Conservation (phyloP, 2,113 vertebrate species). For the Cottus gobio region DNA sequence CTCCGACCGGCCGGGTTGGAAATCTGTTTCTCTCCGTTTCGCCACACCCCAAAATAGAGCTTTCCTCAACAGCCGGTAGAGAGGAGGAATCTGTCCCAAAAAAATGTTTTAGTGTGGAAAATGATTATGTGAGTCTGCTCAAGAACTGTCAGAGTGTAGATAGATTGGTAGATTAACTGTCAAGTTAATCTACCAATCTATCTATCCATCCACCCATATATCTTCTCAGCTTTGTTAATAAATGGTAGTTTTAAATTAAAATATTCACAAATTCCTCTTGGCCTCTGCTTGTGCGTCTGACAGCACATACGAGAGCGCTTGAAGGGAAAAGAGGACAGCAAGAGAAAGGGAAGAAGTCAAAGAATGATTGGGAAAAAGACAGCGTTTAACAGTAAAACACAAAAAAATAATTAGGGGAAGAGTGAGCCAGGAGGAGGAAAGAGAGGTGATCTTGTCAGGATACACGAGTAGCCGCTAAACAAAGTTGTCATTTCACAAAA, state of each 20-base stretch:
- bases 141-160: background rate
- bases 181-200: background rate
- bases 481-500: constrained; percentile 64
- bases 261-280: constrained; percentile 29
- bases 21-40: constrained; percentile 12
- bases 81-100: background rate
- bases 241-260: constrained; percentile 10
- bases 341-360: constrained; percentile 33
- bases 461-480: constrained; percentile 41
- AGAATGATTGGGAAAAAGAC: constrained; percentile 13
- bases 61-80: background rate
- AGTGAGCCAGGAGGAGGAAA: constrained; percentile 30
- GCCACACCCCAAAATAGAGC: constrained; percentile 2
- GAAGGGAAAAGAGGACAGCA: constrained; percentile 11
- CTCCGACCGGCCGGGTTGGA: constrained; percentile 13
- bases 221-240: background rate
- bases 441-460: constrained; percentile 35
- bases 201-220: background rate
- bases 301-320: constrained; percentile 23
- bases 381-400: constrained; percentile 28
- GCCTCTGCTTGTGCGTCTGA: constrained; percentile 41
- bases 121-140: background rate
- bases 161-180: background rate
- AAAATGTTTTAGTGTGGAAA: background rate
- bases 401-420: constrained; percentile 18